Evolutionary conservation across 2,113 vertebrate species (phyloP).

Genomic region (Dolichotis patagonum): DNA sequence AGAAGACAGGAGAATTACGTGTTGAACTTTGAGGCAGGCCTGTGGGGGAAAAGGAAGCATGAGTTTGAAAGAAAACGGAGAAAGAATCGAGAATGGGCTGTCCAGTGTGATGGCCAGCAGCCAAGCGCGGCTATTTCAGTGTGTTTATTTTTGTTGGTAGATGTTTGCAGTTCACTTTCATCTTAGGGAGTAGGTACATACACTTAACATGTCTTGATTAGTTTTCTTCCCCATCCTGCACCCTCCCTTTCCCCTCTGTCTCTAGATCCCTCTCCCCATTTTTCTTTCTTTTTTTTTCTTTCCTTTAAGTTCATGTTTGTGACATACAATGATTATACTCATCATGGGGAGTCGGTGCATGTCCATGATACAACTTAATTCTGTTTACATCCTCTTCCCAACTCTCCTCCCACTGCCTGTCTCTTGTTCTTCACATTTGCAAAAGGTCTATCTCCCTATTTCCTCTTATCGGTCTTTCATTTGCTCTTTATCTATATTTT

Average conservation of each 20-base stretch:
- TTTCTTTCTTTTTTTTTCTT: background rate
- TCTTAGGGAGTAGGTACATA: background rate
- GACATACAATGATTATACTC: background rate
- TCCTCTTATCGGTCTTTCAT: background rate
- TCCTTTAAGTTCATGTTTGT: background rate
- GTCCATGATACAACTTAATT: background rate
- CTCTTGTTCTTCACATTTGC: background rate
- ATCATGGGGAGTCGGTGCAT: background rate
- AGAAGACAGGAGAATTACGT: background rate
- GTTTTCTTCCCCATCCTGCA: background rate
- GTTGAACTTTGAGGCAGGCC: background rate
- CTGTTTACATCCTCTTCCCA: background rate
- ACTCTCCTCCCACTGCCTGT: background rate
- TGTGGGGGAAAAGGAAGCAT: background rate
- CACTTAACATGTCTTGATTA: background rate
- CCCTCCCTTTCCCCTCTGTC: background rate
- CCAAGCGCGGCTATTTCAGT: background rate
- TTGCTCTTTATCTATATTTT: background rate
- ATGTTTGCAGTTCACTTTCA: background rate
- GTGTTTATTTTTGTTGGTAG: background rate
- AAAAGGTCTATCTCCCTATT: background rate
- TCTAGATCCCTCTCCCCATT: background rate
- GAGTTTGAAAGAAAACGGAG: background rate
- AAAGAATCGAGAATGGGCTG: background rate
- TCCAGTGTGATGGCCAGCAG: background rate